Conservation (phyloP, 2,797 vertebrate species). For the Triplophysa yarkandensis region DNA sequence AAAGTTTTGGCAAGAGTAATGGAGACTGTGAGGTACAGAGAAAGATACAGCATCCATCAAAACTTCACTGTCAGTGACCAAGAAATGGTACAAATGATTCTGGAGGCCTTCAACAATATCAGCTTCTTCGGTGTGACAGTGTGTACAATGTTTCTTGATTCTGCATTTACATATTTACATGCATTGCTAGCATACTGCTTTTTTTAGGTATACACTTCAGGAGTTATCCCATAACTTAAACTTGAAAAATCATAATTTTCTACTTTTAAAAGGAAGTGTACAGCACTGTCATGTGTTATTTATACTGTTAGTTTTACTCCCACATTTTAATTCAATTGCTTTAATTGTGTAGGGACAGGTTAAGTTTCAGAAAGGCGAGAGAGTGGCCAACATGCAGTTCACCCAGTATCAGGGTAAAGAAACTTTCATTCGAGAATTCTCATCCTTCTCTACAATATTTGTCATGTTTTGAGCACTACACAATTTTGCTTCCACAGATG, state of each 20-base stretch:
- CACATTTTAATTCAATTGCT: no score
- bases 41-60: constrained; percentile 75
- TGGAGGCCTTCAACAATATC: constrained; percentile 84
- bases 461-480: not conserved
- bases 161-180: not conserved
- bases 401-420: constrained; percentile 88
- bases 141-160: constrained; percentile 21
- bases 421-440: not conserved
- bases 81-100: constrained; percentile 78
- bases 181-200: not conserved
- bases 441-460: not conserved
- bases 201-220: no score
- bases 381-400: constrained; percentile 83
- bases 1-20: constrained; percentile 80
- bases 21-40: constrained; percentile 77
- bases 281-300: no score
- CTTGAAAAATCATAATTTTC: no score
- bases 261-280: no score
- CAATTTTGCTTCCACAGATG: constrained; percentile 72
- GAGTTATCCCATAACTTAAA: no score
- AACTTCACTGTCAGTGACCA: constrained; percentile 80
- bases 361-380: constrained; percentile 86
- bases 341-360: constrained; percentile 80
- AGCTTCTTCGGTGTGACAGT: constrained; percentile 90
- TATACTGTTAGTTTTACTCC: no score